Evolutionary conservation across 1,140 invertebrate species (phyloP), one percentile per base, ranked within the genome.

Genomic region (Lamellibrachia luymesi): DNA sequence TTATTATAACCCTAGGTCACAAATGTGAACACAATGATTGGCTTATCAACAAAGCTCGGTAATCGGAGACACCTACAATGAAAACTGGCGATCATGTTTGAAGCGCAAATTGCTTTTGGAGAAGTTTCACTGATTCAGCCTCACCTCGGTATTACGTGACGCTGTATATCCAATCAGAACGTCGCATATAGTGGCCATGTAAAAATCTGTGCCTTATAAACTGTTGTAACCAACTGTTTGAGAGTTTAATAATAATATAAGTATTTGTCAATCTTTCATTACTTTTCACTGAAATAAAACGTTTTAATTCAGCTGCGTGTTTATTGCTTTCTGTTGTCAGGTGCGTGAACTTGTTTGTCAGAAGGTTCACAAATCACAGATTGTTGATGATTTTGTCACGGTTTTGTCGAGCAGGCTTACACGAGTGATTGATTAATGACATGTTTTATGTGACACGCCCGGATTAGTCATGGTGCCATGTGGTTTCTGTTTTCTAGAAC

Each of bases 231-330:
- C 25, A 2, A 80, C 64, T 80, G 64, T 80, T 80, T 80, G 64
- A 80, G 64, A 80, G 64, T 80, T 80, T 80, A 80, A 80, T 80
- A 80, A 80, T 80, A 80, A 80, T 80, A 80, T 80, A 80, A 80
- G 64, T 80, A 80, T 80, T 80, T 80, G 64, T 80, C 64, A 80
- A 80, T 80, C 64, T 80, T 80, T 80, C 64, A 80, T 80, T 80
- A 80, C 64, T 80, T 80, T 80, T 80, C 64, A 80, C 64, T 80
- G 64, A 80, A 80, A 80, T 80, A 80, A 80, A 80, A 80, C 64
- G 64, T 80, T 80, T 80, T 22, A 80, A 80, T 80, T 80, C 64
- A 80, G 17, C 25, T 80, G 64, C 64, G 64, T 80, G 13, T 80
- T 22, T 80, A 22, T 80, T 80, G 64, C 25, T 4, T 80, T 8